Base-by-base conservation (phyloP, 1,140 invertebrate genomes). In the Homalodisca vitripennis region DNA sequence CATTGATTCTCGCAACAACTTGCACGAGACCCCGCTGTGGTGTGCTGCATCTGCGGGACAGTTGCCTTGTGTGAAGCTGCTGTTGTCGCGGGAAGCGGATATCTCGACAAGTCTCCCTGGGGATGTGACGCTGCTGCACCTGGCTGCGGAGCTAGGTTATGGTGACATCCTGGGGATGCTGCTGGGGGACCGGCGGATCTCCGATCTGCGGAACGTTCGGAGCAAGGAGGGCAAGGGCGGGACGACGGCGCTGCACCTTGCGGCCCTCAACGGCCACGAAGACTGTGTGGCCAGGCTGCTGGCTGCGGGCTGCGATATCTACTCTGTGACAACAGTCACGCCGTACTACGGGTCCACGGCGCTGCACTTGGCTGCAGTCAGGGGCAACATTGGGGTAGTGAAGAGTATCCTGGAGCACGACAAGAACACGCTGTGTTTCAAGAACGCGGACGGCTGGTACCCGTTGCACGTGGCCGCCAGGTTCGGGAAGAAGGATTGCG, bases 201-300 rank as follows among this genome's bases (percentile, higher is more conserved):
- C 74, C 72, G 29, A 26, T 76, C 78, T 77, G 77, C 79, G 55
- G 78, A 79, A 71, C 70, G 68, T 73, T 20, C 60, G 77, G 72
- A 78, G 75, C 34, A 70, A 73, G 20, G 66, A 71, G 1, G 76
- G 78, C 73, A 74, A 68, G 70, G 75, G 73, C 0, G 84, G 82
- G n/a, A 78, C 81, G 70, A 84, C 87, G 1, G 85, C 90, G 0
- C 79, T 92, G 29, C 90, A 92, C 80, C 82, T 88, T 27, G 89
- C 90, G 20, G 87, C 88, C 1, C 79, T 81, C 41, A 84, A 87
- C 73, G 89, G 90, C 29, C 84, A 88, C 74, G 73, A 82, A 6
- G 82, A 85, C 1, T 85, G 90, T 48, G 80, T 89, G 3, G 81
- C 88, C 73, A 77, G 87, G 55, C 78, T 92, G 1, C 73, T 91